phyloP scores from a whole-genome alignment of 2,797 vertebrate genomes.

The Strix occidentalis region DNA sequence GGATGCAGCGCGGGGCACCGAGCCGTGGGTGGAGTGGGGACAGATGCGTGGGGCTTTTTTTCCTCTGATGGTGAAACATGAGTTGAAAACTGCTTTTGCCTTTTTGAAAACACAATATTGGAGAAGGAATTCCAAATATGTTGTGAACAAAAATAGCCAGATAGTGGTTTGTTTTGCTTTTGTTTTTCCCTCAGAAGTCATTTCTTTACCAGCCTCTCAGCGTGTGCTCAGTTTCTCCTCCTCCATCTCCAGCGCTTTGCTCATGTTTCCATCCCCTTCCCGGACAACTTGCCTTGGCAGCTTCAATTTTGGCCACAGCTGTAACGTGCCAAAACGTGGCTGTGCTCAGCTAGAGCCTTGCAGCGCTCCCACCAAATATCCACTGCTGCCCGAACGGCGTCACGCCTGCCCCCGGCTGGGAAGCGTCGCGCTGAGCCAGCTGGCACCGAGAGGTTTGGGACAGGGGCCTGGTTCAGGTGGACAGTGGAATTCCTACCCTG shows the following conservation, averaged over 20 bases:
- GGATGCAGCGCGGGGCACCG: rapidly evolving
- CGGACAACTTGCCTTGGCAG: neutral
- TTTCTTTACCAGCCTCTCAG: neutral
- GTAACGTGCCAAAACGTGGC: rapidly evolving
- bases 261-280: neutral
- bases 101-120: neutral
- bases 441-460: rapidly evolving
- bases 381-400: neutral
- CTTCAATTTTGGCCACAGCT: neutral
- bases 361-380: neutral
- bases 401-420: rapidly evolving
- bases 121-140: conserved; percentile 7
- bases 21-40: neutral
- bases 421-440: rapidly evolving
- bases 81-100: neutral
- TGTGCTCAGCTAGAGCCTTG: neutral
- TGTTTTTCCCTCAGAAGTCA: neutral
- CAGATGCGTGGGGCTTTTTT: neutral
- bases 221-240: neutral
- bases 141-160: neutral
- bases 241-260: neutral
- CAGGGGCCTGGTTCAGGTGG: neutral
- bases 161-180: neutral
- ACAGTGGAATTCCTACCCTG: neutral
- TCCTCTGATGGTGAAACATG: neutral